These are phyloP conservation scores for Notarius quadriscutis DNA, from an alignment of 2,113 vertebrate species.

Conservation along the genomic window DNA sequence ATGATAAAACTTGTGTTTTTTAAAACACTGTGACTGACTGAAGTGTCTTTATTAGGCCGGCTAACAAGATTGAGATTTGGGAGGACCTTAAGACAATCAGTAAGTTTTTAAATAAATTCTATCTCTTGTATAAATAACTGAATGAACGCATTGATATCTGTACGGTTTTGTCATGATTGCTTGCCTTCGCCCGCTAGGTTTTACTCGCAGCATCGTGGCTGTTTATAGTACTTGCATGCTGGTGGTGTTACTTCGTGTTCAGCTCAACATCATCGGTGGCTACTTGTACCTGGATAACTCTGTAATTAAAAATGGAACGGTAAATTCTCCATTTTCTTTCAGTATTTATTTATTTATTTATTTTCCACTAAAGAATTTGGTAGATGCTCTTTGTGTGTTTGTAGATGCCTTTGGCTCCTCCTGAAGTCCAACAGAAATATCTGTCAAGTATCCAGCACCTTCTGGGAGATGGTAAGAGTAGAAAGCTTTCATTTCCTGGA, in stretches of 20 bases:
- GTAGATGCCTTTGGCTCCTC: constrained; percentile 85
- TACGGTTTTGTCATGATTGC: not conserved
- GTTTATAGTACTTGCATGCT: constrained; percentile 97
- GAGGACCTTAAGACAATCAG: constrained; percentile 98
- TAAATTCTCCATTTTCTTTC: constrained; percentile 62
- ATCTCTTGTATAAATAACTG: not conserved
- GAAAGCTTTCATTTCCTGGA: not conserved
- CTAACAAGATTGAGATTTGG: constrained; percentile 98
- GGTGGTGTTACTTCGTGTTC: constrained; percentile 88
- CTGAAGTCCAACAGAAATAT: constrained; percentile 96
- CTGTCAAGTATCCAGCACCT: constrained; percentile 97
- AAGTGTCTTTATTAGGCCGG: constrained; percentile 74
- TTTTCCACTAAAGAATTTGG: not conserved
- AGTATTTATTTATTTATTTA: not conserved
- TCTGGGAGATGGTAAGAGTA: constrained; percentile 90
- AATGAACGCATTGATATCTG: not conserved
- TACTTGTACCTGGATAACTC: constrained; percentile 97
- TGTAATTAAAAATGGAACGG: constrained; percentile 77
- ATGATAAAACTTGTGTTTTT: not conserved
- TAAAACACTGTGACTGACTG: not conserved
- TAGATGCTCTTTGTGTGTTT: not conserved
- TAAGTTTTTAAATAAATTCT: constrained; percentile 68
- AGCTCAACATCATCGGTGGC: constrained; percentile 95
- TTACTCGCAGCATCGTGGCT: constrained; percentile 88
- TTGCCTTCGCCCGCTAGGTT: constrained; percentile 71